Percentiles rank a stretch among this genome's conserved stretches.
Conservation (phyloP, 2,113 vertebrate genomes). For the Rynchops niger region DNA sequence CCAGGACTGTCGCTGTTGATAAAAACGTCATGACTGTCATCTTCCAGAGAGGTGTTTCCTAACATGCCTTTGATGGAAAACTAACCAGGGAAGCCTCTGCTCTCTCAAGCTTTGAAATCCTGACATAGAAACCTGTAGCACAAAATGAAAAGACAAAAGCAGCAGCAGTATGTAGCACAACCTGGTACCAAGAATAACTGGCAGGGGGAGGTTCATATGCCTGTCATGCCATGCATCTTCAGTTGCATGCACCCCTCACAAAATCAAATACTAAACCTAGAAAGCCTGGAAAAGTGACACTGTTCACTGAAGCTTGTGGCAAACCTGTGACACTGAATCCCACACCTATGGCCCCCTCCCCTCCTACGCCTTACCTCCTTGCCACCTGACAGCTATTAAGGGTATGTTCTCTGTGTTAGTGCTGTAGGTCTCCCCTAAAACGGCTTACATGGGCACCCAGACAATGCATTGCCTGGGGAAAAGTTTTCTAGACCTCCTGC, state of each 20-base stretch:
- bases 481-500: background rate
- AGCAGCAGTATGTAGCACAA: background rate
- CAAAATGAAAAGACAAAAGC: background rate
- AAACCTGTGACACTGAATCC: background rate
- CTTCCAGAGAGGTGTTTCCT: background rate
- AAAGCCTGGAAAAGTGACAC: background rate
- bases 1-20: background rate
- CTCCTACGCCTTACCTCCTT: background rate
- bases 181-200: background rate
- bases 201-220: background rate
- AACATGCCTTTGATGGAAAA: background rate
- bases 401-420: background rate
- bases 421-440: background rate
- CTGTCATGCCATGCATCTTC: background rate
- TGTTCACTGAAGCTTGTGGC: background rate
- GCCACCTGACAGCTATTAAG: background rate
- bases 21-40: background rate
- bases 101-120: background rate
- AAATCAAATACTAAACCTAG: background rate
- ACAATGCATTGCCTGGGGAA: background rate
- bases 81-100: background rate
- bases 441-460: background rate
- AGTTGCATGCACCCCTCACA: background rate
- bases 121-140: background rate
- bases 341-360: fast-evolving